Evolutionary conservation across 2,113 vertebrate species (phyloP).

Genomic region (Numida meleagris): DNA sequence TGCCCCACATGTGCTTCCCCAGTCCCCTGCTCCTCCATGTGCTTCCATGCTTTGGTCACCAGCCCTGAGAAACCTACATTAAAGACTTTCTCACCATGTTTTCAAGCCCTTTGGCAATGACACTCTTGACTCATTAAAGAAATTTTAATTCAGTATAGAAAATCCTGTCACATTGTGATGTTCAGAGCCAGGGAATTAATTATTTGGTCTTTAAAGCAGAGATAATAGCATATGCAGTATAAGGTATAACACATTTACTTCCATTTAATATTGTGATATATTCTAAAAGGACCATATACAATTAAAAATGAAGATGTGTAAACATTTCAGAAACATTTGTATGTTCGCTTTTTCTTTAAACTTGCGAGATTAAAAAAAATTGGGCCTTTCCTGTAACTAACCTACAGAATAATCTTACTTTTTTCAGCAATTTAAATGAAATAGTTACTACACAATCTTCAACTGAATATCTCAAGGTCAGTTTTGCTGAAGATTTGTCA

Average conservation of each 20-base stretch:
- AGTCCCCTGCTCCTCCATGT: background rate
- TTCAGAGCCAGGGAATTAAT: background rate
- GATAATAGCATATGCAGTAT: background rate
- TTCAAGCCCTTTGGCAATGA: background rate
- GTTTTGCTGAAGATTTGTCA: background rate
- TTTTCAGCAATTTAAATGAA: background rate
- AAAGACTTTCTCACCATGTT: background rate
- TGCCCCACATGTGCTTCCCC: accelerated
- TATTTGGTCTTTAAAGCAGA: background rate
- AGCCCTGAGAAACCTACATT: background rate
- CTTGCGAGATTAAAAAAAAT: background rate
- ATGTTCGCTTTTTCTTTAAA: background rate
- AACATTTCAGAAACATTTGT: background rate
- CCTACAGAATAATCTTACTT: background rate
- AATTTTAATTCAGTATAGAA: background rate
- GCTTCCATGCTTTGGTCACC: background rate
- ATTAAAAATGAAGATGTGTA: background rate
- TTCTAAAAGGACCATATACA: background rate
- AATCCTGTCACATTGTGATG: background rate
- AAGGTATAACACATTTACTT: background rate
- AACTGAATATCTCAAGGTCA: background rate
- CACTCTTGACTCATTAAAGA: background rate
- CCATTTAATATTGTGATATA: background rate
- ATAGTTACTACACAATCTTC: background rate
- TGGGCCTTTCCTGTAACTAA: background rate